Evolutionary conservation across 2,113 vertebrate genomes (phyloP).

Genomic region (Nothocercus nigrocapillus): DNA sequence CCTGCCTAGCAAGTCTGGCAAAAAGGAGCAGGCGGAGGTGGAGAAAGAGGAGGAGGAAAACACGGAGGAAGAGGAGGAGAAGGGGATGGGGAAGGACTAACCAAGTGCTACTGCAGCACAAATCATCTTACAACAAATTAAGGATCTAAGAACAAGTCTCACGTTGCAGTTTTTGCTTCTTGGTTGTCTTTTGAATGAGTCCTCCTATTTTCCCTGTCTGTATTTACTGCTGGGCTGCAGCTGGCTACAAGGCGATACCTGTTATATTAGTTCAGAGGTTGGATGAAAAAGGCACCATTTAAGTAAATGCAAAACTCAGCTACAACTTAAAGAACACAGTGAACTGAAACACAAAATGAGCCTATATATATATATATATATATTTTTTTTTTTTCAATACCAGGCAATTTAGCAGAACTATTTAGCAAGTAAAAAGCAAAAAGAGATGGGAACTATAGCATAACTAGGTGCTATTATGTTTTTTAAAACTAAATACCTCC

Average conservation of each 20-base stretch:
- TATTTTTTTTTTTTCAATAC: neutral
- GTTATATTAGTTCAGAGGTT: neutral
- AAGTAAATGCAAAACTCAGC: neutral
- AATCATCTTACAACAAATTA: neutral
- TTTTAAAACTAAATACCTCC: neutral
- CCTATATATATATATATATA: no score
- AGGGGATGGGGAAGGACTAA: no score
- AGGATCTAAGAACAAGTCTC: neutral
- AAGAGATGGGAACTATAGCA: neutral
- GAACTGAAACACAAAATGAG: neutral
- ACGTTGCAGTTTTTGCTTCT: neutral
- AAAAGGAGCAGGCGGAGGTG: neutral
- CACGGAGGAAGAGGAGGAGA: no score
- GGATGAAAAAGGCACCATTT: neutral
- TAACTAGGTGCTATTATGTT: neutral
- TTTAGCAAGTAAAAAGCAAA: neutral
- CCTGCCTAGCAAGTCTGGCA: neutral
- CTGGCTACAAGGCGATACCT: neutral
- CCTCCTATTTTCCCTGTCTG: no score
- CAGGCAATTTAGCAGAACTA: neutral
- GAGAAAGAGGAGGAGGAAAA: neutral
- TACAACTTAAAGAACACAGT: accelerated
- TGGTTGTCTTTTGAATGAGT: neutral
- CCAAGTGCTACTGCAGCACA: neutral
- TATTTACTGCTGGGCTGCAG: neutral